Percentiles rank a stretch among this genome's conserved stretches.
phyloP scores from a whole-genome alignment of 2,113 vertebrate species.

The Zapornia atra region DNA sequence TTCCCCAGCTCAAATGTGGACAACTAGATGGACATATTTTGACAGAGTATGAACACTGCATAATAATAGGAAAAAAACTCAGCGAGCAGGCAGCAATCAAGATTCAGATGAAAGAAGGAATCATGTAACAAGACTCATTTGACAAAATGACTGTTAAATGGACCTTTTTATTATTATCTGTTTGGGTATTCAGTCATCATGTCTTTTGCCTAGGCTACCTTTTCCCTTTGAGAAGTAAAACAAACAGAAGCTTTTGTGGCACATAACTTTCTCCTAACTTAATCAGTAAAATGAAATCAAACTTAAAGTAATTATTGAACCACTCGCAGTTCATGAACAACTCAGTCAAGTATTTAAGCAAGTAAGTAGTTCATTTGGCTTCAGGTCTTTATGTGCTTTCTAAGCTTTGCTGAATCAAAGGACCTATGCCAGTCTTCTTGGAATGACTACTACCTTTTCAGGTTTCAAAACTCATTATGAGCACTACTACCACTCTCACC shows the following conservation, averaged over 20 bases:
- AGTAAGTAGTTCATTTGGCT: not conserved
- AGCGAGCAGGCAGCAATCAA: not conserved
- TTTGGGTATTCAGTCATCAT: not conserved
- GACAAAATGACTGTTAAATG: not conserved
- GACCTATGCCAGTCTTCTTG: not conserved
- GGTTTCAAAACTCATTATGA: not conserved
- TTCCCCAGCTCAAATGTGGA: not conserved
- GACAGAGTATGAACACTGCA: not conserved
- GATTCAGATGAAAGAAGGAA: not conserved
- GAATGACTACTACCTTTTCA: not conserved
- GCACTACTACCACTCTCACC: not conserved
- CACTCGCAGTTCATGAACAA: not conserved
- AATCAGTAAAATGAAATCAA: slow-evolving; percentile 7
- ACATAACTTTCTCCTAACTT: not conserved
- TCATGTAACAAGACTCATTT: not conserved
- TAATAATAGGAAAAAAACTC: not conserved
- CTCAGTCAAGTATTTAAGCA: not conserved
- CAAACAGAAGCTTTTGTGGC: not conserved
- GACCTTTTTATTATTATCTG: not conserved
- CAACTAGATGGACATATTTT: not conserved
- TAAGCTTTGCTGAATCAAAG: not conserved
- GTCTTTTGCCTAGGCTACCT: not conserved
- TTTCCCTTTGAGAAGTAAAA: not conserved
- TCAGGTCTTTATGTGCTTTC: not conserved
- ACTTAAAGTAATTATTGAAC: not conserved